Evolutionary conservation across 2,113 vertebrate species (phyloP).

Genomic region (Theristicus caerulescens): DNA sequence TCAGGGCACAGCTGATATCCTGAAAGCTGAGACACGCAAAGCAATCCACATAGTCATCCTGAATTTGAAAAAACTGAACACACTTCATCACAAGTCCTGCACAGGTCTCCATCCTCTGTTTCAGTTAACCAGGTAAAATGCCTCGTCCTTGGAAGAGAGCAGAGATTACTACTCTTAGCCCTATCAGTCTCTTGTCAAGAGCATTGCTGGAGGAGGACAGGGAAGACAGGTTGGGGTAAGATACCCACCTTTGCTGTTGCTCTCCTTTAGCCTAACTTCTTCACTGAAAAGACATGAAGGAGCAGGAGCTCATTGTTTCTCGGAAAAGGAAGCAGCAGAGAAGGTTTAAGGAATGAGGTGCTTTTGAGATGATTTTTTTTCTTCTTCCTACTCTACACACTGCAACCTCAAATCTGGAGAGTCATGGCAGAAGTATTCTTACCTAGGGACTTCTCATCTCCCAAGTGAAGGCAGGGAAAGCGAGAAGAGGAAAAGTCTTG

Average conservation of each 20-base stretch:
- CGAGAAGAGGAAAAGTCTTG: background rate
- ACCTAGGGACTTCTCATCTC: background rate
- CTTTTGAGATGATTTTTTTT: background rate
- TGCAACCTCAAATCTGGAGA: background rate
- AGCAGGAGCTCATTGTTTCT: background rate
- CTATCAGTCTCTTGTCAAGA: background rate
- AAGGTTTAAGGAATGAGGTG: background rate
- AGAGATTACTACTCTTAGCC: background rate
- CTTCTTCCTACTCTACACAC: background rate
- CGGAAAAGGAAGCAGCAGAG: background rate
- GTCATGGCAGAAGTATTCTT: background rate
- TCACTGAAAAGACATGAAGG: background rate
- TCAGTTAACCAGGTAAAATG: background rate
- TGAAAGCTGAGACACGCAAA: background rate
- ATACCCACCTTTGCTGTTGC: accelerated
- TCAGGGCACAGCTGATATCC: background rate
- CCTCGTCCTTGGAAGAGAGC: background rate
- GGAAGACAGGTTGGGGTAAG: background rate
- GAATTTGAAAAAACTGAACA: background rate
- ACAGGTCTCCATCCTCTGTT: background rate
- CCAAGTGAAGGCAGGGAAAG: background rate
- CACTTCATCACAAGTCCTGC: background rate
- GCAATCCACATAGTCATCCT: background rate
- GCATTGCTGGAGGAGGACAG: background rate
- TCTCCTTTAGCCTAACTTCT: background rate